Base-by-base conservation (phyloP, 2,888 invertebrate genomes). In the Pterobdella sp. region DNA sequence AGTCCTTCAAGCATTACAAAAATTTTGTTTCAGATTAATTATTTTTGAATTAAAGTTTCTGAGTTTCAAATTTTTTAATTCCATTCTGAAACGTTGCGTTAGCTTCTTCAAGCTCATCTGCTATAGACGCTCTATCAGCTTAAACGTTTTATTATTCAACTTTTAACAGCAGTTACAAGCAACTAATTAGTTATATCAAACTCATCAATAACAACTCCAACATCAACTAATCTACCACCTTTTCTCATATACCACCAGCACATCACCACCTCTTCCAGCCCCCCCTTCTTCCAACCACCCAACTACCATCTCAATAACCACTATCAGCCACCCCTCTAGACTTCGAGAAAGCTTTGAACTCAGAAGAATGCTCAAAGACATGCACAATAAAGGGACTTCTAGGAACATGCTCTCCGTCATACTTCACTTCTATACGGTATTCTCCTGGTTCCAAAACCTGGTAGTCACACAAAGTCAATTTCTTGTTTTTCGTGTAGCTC, bases 331-430 rank as follows among this genome's bases (percentile, higher is more conserved):
- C 32, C 4, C 65, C 32, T 7, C 65, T n/a, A 0, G 31, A 18
- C 60, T 52, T 32, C 1, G 1, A 0, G 63, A 56, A 63, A 2
- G 14, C 36, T 22, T 63, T 37, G 65, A 96, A 87, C 84, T 98
- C 97, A 83, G 96, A 94, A 83, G 95, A 94, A 7, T 97, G 97
- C 84, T 98, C 98, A 84, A 97, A 95, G 80, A 98, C 98, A 91
- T 95, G 93, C 77, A 98, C 94, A 76, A 92, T 91, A 88, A 98
- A 99, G 0, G 98, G 97, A 64, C 94, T 95, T 72, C 97, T 97
- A 69, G 96, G 96, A 34, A 98, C 96, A 81, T 96, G 90, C 78
- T 95, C 93, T 34, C 94, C 95, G 3, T 96, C 96, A 97, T 97
- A 98, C 83, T 91, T 91, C 1, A 94, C 93, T 83, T 34, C 22